These are phyloP conservation scores for Lepidurus packardi DNA, from an alignment of 1,140 invertebrate genomes.

Conservation along the genomic window DNA sequence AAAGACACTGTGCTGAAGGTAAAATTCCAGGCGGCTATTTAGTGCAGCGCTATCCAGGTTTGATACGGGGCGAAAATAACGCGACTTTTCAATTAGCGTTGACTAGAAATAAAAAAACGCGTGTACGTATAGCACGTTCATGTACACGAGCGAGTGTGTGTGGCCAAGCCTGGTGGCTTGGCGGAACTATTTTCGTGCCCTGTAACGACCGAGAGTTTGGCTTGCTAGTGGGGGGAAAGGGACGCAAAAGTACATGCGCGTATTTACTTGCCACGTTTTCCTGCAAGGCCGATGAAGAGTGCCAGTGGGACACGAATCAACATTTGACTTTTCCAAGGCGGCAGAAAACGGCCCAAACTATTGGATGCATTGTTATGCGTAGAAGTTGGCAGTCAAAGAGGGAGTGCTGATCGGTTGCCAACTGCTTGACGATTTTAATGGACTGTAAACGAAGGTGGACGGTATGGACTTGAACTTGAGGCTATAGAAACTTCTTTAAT, in stretches of 20 bases:
- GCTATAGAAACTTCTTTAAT: background rate
- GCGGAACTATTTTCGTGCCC: background rate
- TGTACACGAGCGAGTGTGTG: background rate
- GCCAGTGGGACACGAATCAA: background rate
- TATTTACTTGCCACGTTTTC: slow-evolving; percentile 13
- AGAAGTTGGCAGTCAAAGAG: background rate
- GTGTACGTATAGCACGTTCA: too few species aligned
- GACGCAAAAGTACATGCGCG: background rate
- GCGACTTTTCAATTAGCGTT: too few species aligned
- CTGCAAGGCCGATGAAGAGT: slow-evolving; percentile 9
- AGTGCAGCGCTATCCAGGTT: too few species aligned
- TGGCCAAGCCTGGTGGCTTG: background rate
- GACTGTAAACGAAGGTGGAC: background rate
- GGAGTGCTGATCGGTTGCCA: background rate
- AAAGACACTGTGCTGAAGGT: background rate
- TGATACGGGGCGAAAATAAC: too few species aligned
- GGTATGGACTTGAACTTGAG: background rate
- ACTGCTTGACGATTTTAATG: background rate
- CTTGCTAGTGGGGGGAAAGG: background rate
- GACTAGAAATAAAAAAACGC: too few species aligned
- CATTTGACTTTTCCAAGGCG: background rate
- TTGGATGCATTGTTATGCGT: background rate
- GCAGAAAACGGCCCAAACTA: background rate
- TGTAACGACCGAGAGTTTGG: slow-evolving; percentile 6
- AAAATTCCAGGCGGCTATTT: background rate